Conservation (phyloP, 2,113 vertebrate genomes). For the Sinocyclocheilus rhinocerous region DNA sequence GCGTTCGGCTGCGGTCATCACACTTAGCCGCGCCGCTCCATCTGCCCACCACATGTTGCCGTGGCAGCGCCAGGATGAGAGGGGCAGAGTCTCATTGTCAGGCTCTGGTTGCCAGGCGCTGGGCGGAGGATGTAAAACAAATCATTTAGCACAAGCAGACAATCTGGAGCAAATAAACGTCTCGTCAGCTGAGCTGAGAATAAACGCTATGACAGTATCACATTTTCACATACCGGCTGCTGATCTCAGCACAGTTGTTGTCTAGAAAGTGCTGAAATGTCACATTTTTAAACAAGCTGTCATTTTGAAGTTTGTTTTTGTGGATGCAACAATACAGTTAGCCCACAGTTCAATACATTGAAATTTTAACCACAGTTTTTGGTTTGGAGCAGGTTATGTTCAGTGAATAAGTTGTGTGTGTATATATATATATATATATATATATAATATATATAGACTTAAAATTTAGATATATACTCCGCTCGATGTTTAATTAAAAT, state of each 20-base stretch:
- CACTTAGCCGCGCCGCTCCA: conserved; percentile 44
- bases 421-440: no score
- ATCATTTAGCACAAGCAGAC: conserved; percentile 53
- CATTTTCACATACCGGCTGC: background rate
- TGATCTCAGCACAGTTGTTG: conserved; percentile 8
- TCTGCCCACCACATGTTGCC: conserved; percentile 62
- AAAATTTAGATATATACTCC: no score
- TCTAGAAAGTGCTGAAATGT: background rate
- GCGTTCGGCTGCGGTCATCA: conserved; percentile 43
- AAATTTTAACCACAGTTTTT: no score
- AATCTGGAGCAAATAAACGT: conserved; percentile 19
- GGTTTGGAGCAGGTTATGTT: no score
- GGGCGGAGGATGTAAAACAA: conserved; percentile 58
- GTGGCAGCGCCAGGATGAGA: conserved; percentile 21
- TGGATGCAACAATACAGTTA: background rate
- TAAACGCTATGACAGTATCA: background rate
- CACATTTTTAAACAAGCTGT: background rate
- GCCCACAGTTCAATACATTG: no score
- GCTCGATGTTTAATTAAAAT: no score
- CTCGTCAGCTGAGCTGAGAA: background rate
- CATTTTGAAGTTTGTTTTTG: background rate
- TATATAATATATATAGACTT: no score
- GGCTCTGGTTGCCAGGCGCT: background rate
- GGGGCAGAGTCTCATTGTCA: conserved; percentile 1
- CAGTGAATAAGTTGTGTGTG: no score